These are phyloP conservation scores for Pollenia griseotomentosa DNA, from an alignment of 2,888 invertebrate genomes.

Conservation along the genomic window DNA sequence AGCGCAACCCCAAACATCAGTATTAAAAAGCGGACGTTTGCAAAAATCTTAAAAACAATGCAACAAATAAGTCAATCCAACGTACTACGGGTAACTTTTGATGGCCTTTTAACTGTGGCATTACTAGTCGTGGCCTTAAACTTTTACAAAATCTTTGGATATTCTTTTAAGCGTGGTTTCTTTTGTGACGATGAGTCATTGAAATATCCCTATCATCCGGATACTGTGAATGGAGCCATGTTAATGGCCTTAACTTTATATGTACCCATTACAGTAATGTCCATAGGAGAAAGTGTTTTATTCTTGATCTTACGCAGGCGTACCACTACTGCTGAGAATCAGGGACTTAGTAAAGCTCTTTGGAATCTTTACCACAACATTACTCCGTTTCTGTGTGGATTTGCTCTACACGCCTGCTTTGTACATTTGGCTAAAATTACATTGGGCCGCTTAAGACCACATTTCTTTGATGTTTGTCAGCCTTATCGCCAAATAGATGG, in stretches of 20 bases:
- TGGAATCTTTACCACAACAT: constrained; percentile 72
- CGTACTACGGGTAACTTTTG: background rate
- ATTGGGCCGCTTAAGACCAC: constrained; percentile 78
- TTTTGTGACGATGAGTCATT: constrained; percentile 78
- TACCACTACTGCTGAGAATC: no score
- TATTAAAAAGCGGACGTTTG: background rate
- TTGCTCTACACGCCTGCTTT: constrained; percentile 26
- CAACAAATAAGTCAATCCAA: background rate
- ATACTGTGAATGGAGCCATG: constrained; percentile 64
- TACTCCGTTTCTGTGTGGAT: constrained; percentile 75
- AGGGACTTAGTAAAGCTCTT: background rate
- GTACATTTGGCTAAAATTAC: constrained; percentile 74
- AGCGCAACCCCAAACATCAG: background rate
- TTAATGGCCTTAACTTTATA: background rate
- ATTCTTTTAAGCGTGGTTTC: constrained; percentile 77
- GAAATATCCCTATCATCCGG: constrained; percentile 77
- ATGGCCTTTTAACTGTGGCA: background rate
- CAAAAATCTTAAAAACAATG: background rate
- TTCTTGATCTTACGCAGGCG: background rate
- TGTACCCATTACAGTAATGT: constrained; percentile 73
- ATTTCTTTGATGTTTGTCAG: constrained; percentile 78
- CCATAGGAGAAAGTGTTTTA: constrained; percentile 70
- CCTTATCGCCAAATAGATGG: constrained; percentile 74
- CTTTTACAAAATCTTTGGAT: constrained; percentile 12
- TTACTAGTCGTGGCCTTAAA: constrained; percentile 14